Conservation (phyloP, 2,113 vertebrate species). For the Heteronetta atricapilla region DNA sequence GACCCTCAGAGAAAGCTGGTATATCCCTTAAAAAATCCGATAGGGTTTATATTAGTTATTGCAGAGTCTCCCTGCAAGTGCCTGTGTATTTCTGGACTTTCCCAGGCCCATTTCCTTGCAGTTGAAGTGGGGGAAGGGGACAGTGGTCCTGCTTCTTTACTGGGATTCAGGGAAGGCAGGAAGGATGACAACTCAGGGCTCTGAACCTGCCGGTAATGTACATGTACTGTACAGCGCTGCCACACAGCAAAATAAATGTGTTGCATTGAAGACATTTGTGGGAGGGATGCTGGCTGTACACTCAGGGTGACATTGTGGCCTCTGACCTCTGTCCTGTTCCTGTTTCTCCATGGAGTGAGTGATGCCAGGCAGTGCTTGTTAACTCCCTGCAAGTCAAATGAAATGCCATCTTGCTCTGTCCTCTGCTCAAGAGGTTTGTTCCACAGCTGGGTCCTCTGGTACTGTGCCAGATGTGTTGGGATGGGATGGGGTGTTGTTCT, state of each 20-base stretch:
- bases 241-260: slow-evolving; percentile 52
- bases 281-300: background rate
- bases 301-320: background rate
- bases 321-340: background rate
- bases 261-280: background rate
- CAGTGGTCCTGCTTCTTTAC: background rate
- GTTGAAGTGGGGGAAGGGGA: background rate
- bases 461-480: background rate
- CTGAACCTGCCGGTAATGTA: slow-evolving; percentile 23
- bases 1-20: background rate
- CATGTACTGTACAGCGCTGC: background rate
- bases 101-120: background rate
- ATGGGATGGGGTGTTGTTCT: background rate
- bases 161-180: background rate
- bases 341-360: background rate
- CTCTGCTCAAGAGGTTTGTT: background rate
- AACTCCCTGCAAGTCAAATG: background rate
- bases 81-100: background rate
- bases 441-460: background rate
- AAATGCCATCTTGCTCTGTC: background rate
- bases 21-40: background rate
- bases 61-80: background rate
- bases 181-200: slow-evolving; percentile 15
- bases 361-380: background rate
- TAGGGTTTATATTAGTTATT: background rate